Conservation (phyloP, 2,113 vertebrate genomes). For the Zosterops japonicus region DNA sequence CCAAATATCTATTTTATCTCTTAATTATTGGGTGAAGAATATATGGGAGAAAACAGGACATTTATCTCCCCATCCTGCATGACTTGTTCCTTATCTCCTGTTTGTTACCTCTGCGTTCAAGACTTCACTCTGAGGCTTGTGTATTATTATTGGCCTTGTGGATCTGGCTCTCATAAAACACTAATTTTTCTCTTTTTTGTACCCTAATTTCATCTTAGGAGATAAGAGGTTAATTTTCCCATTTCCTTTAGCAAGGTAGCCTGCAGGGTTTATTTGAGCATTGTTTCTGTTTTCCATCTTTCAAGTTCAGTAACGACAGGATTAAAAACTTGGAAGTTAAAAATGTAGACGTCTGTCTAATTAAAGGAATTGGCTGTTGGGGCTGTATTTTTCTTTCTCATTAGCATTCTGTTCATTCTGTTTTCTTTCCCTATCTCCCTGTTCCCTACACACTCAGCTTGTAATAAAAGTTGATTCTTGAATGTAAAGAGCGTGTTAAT, state of each 20-base stretch:
- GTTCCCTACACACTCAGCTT: conserved; percentile 38
- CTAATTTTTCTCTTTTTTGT: background rate
- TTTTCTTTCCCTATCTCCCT: conserved; percentile 40
- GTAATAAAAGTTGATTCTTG: conserved; percentile 54
- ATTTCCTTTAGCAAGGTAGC: background rate
- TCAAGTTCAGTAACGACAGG: background rate
- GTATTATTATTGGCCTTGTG: rapidly evolving
- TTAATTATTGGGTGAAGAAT: background rate
- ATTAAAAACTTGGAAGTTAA: conserved; percentile 48
- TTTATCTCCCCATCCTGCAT: background rate
- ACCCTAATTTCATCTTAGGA: background rate
- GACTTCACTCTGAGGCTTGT: background rate
- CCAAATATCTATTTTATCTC: background rate
- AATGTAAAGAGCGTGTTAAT: conserved; percentile 57
- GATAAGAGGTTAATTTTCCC: conserved; percentile 20
- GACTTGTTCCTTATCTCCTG: background rate
- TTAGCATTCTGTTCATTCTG: conserved; percentile 44
- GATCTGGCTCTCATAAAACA: background rate
- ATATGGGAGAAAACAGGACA: background rate
- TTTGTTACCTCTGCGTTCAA: background rate
- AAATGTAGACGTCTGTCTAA: background rate
- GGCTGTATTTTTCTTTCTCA: conserved; percentile 11
- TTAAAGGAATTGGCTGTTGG: conserved; percentile 35
- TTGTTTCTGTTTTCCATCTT: background rate
- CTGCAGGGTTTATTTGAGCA: background rate